A percentile compares a stretch with the other conserved stretches of the same genome.
These are phyloP conservation scores for Megaustenia siamemsis DNA, from an alignment of 2,888 invertebrate species.

Conservation along the genomic window DNA sequence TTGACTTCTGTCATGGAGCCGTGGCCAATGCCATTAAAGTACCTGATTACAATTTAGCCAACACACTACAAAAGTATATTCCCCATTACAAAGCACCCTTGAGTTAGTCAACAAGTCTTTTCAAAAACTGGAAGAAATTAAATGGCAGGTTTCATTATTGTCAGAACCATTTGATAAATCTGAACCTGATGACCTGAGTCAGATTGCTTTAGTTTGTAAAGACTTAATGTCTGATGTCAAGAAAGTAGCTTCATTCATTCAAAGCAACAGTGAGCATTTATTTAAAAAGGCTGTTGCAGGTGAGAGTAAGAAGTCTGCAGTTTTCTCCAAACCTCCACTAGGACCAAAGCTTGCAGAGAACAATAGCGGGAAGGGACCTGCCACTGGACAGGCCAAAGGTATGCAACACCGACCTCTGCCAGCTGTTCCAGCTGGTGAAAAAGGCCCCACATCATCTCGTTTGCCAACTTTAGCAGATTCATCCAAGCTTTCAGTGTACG, in stretches of 20 bases:
- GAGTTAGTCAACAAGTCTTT: constrained; percentile 67
- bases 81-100: constrained; percentile 68
- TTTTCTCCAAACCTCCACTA: constrained; percentile 64
- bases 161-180: constrained; percentile 79
- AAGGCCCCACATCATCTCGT: constrained; percentile 56
- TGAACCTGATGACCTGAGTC: constrained; percentile 90
- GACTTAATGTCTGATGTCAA: constrained; percentile 93
- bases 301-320: constrained; percentile 39
- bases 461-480: constrained; percentile 7
- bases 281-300: constrained; percentile 69
- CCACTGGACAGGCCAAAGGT: constrained; percentile 46
- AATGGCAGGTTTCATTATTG: constrained; percentile 71
- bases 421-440: constrained; percentile 70
- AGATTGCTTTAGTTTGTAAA: constrained; percentile 91
- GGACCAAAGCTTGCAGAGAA: constrained; percentile 62
- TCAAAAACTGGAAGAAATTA: constrained; percentile 69
- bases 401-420: constrained; percentile 85
- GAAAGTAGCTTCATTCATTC: constrained; percentile 93
- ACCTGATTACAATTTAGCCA: constrained; percentile 75
- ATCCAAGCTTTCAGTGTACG: constrained; percentile 46
- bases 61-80: constrained; percentile 69
- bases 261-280: constrained; percentile 79
- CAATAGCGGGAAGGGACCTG: constrained; percentile 6
- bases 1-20: constrained; percentile 93
- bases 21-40: constrained; percentile 88